Conservation (phyloP, 2,888 invertebrate species). For the Limnephilus lunatus region DNA sequence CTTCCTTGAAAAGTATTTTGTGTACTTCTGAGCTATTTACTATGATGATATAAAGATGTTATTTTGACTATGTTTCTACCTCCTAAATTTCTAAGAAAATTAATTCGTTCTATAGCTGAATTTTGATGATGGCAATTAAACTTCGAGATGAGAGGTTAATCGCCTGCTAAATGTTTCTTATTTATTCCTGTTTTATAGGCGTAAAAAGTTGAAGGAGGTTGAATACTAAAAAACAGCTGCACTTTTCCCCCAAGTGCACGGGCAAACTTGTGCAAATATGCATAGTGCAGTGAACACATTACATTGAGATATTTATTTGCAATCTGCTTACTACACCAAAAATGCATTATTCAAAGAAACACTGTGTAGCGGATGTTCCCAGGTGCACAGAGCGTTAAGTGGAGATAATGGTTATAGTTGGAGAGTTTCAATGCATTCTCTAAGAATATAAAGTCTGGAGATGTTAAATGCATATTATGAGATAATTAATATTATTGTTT, state of each 20-base stretch:
- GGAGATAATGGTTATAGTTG: background rate
- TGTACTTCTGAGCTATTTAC: too few species aligned
- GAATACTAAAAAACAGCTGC: background rate
- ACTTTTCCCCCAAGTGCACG: background rate
- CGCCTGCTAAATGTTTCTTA: background rate
- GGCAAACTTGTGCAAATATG: background rate
- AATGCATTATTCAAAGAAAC: background rate
- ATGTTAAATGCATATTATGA: background rate
- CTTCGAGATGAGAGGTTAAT: too few species aligned
- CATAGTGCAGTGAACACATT: background rate
- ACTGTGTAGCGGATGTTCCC: background rate
- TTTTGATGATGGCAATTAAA: too few species aligned
- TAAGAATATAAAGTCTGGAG: background rate
- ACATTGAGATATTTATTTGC: background rate
- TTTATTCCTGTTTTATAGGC: background rate
- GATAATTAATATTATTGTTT: background rate
- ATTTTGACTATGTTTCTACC: too few species aligned
- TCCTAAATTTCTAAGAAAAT: too few species aligned
- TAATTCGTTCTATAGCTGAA: too few species aligned
- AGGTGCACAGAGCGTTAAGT: background rate
- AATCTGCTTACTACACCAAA: background rate
- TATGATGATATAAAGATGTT: too few species aligned
- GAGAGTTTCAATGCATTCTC: background rate
- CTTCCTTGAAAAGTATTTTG: too few species aligned
- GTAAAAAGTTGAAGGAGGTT: background rate